Evolutionary conservation across 2,888 invertebrate genomes (phyloP), one percentile per base, ranked within the genome.

Genomic region (Andrena flavipes): DNA sequence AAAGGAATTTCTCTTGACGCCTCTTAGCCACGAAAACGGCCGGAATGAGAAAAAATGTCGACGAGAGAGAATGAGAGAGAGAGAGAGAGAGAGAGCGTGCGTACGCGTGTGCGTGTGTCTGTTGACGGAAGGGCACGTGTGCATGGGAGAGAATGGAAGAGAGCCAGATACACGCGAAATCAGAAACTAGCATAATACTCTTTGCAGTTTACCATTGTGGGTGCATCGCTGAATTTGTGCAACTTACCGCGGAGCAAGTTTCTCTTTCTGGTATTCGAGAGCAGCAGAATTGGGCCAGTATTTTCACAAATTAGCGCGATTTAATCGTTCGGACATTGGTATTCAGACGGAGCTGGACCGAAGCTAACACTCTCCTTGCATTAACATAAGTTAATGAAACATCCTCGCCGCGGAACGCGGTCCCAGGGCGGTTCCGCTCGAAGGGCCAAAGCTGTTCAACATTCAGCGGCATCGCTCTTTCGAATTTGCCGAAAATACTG

Each of bases 171-270:
- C 42, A 42, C 63, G 59, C n/a, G n/a, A 29, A 42, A 33, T 30
- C 63, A 49, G 26, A 16, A 63, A 72, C 29, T 70, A 35, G 68
- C 48, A 48, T 69, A 72, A 79, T 71, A 75, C 70, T 75, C 51
- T 68, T 48, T 35, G 63, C 63, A 68, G 72, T 79, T 68, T 59
- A 56, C 13, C 65, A 13, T 49, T 59, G 64, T 60, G 4, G 29
- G n/a, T 20, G 29, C 54, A 64, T 35, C 64, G 13, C n/a, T 26
- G 16, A 23, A 33, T 59, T 59, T 33, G 54, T 16, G 56, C 64
- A 65, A 10, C 42, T 42, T 26, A 5, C 64, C 30, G 8, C 7
- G 35, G 23, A 20, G 42, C 35, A 42, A 54, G 2, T 6, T 20
- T 72, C 56, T 48, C 42, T 16, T 3, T 35, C 42, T 23, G 65